Conservation (phyloP, 2,797 vertebrate species). For the Ctenopoma kingsleyae region DNA sequence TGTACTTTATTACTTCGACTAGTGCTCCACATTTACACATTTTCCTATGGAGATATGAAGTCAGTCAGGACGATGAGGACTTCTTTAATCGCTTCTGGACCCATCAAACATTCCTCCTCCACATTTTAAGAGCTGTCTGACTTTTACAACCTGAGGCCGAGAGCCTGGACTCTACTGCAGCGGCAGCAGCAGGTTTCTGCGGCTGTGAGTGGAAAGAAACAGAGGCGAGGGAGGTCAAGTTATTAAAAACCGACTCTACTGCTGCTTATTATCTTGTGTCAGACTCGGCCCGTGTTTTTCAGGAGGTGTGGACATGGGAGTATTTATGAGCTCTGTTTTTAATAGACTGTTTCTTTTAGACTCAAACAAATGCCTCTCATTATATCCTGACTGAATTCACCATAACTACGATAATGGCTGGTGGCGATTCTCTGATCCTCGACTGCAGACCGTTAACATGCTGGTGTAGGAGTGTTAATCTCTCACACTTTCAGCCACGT, state of each 20-base stretch:
- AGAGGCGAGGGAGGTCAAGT: constrained; percentile 61
- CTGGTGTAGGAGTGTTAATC: constrained; percentile 52
- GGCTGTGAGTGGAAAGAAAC: constrained; percentile 52
- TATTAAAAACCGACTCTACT: constrained; percentile 64
- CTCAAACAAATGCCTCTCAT: constrained; percentile 69
- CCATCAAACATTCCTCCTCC: constrained; percentile 57
- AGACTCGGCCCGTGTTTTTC: constrained; percentile 66
- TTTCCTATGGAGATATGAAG: constrained; percentile 56
- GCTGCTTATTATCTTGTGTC: constrained; percentile 75
- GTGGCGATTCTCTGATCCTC: constrained; percentile 53
- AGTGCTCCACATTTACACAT: constrained; percentile 31
- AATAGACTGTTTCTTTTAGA: constrained; percentile 67
- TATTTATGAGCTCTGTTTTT: constrained; percentile 79
- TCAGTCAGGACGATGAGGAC: constrained; percentile 46
- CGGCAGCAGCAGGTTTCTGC: constrained; percentile 45
- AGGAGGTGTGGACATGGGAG: constrained; percentile 77
- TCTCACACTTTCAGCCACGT: constrained; percentile 40
- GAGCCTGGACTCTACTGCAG: constrained; percentile 34
- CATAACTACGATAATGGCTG: constrained; percentile 55
- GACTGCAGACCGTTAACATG: constrained; percentile 48
- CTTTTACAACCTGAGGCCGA: constrained; percentile 62
- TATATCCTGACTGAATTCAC: constrained; percentile 62
- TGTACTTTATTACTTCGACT: constrained; percentile 13
- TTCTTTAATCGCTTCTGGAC: constrained; percentile 60
- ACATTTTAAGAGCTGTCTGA: constrained; percentile 63